A percentile compares a stretch with the other conserved stretches of the same genome.
Conservation (phyloP, 2,113 vertebrate species). For the Colius striatus region DNA sequence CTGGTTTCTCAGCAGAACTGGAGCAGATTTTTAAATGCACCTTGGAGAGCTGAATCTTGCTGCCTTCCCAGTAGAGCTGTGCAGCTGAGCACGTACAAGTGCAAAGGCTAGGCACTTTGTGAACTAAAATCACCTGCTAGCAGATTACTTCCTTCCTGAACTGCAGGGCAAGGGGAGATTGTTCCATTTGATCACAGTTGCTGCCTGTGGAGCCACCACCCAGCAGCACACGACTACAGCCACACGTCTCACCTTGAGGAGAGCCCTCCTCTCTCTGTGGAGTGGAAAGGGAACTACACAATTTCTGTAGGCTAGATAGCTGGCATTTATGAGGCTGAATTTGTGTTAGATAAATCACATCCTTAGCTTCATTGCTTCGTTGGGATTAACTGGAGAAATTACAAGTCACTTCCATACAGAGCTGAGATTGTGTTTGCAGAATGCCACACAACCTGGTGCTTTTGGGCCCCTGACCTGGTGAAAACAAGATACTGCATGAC, state of each 20-base stretch:
- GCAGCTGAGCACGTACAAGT: neutral
- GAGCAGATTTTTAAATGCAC: neutral
- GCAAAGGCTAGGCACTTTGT: neutral
- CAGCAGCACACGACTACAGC: neutral
- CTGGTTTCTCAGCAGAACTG: neutral
- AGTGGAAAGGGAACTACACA: neutral
- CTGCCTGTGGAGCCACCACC: neutral
- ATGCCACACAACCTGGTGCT: neutral
- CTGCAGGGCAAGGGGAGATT: rapidly evolving
- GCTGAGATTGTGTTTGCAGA: neutral
- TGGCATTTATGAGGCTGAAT: neutral
- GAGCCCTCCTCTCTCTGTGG: rapidly evolving
- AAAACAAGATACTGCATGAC: neutral
- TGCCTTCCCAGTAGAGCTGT: neutral
- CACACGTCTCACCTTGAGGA: neutral
- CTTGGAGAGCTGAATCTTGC: neutral
- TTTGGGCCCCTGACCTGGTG: neutral
- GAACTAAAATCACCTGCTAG: neutral
- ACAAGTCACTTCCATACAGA: neutral
- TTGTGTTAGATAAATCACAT: neutral
- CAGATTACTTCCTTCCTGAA: neutral
- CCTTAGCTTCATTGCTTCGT: neutral
- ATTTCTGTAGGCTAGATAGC: neutral
- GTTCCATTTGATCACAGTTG: neutral
- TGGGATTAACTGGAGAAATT: neutral